Evolutionary conservation across 2,888 invertebrate species (phyloP).

Genomic region (Orgyia antiqua): DNA sequence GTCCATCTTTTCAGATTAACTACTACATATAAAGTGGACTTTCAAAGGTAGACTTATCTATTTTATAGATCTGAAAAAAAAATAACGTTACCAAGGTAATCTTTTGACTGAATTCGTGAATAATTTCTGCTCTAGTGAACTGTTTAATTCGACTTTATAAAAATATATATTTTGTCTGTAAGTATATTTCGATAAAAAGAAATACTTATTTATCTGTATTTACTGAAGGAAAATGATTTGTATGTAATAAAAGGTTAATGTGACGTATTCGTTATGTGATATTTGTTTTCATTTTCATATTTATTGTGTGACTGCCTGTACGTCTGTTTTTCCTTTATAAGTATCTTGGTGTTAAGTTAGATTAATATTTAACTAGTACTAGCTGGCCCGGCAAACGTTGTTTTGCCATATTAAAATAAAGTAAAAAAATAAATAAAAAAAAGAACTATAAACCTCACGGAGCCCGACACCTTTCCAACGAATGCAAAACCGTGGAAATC

Average conservation of each 20-base stretch:
- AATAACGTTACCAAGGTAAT: slow-evolving; percentile 11
- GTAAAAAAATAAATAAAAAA: no score
- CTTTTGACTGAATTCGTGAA: slow-evolving; percentile 17
- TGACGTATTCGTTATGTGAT: not conserved
- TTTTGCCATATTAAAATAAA: no score
- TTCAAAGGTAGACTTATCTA: not conserved
- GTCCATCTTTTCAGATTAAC: slow-evolving; percentile 15
- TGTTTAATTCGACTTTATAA: slow-evolving; percentile 19
- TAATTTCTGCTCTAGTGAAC: slow-evolving; percentile 22
- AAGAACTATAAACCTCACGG: no score
- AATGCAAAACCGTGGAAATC: no score
- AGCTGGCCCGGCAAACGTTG: no score
- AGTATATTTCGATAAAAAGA: slow-evolving; percentile 7
- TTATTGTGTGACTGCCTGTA: no score
- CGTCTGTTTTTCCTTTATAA: no score
- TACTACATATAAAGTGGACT: slow-evolving; percentile 2
- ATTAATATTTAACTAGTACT: no score
- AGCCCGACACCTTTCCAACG: no score
- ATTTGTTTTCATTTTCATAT: not conserved
- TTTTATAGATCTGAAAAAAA: slow-evolving; percentile 5
- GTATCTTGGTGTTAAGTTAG: no score
- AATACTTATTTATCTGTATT: slow-evolving; percentile 11
- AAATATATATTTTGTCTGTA: slow-evolving; percentile 11
- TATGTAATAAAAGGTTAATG: no score
- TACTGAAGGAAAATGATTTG: slow-evolving; percentile 10